Evolutionary conservation across 64 coral and sea anemone genomes (phyloP), one percentile per base, ranked within the genome.

Genomic region (Pachyseris speciosa): DNA sequence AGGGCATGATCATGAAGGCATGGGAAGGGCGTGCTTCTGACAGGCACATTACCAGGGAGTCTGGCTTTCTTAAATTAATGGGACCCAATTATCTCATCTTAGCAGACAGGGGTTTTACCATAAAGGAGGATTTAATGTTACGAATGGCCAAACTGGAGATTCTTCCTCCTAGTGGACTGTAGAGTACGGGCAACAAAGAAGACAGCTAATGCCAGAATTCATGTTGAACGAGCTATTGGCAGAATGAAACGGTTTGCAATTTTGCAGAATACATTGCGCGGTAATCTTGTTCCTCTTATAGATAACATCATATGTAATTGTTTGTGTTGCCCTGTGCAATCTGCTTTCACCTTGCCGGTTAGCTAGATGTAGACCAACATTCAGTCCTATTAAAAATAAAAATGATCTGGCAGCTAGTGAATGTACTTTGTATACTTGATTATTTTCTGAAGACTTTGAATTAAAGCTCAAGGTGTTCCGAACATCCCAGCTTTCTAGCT

Each of bases 41-140:
- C 39, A 61, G 64, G 45, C 37, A 88, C 27, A 88, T 88, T 7
- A 94, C 85, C 70, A 77, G 80, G 28, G 16, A 92, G 17, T 92
- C 90, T 36, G 81, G 90, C 8, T 92, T 92, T 65, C 47, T 92
- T 9, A 84, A 79, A 0, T 31, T 83, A 32, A 2, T 92, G 11
- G 90, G 78, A 30, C 90, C 90, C 0, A 79, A 59, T 19, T 69
- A 92, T 47, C 86, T 92, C 16, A n/a, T n/a, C n/a, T n/a, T n/a
- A n/a, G n/a, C n/a, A n/a, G n/a, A n/a, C n/a, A n/a, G n/a, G n/a
- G n/a, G 80, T 50, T 86, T 92, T 64, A 84, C 81, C 38, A 72
- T 92, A 83, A 64, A 81, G 41, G 90, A 92, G 74, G 78, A 92
- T 77, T 10, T 91, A 7, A 40, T 91, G 69, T 74, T 72, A 48